Conservation (phyloP, 92 coral and sea anemone genomes). For the Heliopora coerulea region DNA sequence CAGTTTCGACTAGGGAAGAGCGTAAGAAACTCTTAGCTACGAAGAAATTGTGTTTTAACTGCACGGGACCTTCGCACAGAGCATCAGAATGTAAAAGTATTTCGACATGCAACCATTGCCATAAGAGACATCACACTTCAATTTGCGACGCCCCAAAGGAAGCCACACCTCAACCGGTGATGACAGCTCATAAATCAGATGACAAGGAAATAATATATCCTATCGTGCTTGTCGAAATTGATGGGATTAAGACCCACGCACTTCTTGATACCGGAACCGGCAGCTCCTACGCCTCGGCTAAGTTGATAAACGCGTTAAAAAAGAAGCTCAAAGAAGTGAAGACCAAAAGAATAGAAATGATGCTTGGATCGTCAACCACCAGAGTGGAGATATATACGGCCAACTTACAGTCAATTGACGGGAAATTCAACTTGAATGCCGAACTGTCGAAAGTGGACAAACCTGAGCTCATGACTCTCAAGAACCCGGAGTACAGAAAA, state of each 20-base stretch:
- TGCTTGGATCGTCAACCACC: constrained; percentile 47
- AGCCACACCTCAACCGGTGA: constrained; percentile 14
- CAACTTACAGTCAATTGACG: constrained; percentile 36
- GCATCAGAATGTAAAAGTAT: constrained; percentile 22
- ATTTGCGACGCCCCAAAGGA: constrained; percentile 35
- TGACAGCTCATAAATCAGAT: constrained; percentile 28
- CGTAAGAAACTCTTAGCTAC: constrained; percentile 42
- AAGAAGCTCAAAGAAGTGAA: constrained; percentile 39
- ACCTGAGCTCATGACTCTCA: constrained; percentile 42
- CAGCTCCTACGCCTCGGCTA: constrained; percentile 49
- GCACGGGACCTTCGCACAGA: constrained; percentile 29
- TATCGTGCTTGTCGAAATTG: constrained; percentile 32
- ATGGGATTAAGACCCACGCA: constrained; percentile 47
- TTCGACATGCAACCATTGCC: constrained; percentile 22
- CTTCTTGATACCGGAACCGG: constrained; percentile 54
- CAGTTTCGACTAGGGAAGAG: constrained; percentile 24
- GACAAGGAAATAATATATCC: constrained; percentile 41
- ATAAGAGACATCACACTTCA: constrained; percentile 37
- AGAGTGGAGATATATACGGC: constrained; percentile 43
- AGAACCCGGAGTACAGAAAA: constrained; percentile 42
- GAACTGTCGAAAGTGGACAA: constrained; percentile 48
- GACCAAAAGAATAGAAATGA: constrained; percentile 47
- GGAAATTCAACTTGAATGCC: constrained; percentile 27
- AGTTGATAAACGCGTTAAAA: constrained; percentile 40
- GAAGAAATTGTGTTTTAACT: constrained; percentile 52